These are phyloP conservation scores for Oscheius sp. DNA, from an alignment of 2,888 invertebrate genomes.

Conservation along the genomic window DNA sequence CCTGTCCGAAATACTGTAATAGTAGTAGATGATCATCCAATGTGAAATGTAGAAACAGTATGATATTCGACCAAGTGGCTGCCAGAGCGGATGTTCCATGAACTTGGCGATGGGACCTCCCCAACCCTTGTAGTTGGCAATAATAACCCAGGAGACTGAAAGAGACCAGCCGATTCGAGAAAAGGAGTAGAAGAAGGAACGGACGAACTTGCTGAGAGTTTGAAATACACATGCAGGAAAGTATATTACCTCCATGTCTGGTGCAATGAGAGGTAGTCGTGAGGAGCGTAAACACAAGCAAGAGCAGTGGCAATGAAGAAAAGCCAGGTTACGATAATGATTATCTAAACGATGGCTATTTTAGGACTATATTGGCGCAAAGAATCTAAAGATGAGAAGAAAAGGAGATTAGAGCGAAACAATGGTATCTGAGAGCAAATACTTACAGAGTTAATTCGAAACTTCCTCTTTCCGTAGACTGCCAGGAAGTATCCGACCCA, in stretches of 20 bases:
- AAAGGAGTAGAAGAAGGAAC: constrained; percentile 45
- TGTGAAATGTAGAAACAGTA: constrained; percentile 87
- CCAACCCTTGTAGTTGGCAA: constrained; percentile 75
- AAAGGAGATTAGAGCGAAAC: too few relatives aligned
- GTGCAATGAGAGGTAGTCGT: constrained; percentile 39
- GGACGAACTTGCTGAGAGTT: constrained; percentile 29
- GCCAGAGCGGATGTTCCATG: constrained; percentile 84
- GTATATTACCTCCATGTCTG: constrained; percentile 19
- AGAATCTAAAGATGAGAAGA: too few relatives aligned
- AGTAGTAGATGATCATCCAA: constrained; percentile 46
- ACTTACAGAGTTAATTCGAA: too few relatives aligned
- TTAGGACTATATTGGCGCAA: not conserved
- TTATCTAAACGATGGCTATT: not conserved
- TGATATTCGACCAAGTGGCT: constrained; percentile 89
- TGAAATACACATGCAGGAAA: not conserved
- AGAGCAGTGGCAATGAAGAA: constrained; percentile 31
- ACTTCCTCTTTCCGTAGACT: not conserved
- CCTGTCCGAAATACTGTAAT: constrained; percentile 38
- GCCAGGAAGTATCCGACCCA: constrained; percentile 65
- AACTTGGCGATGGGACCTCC: constrained; percentile 80
- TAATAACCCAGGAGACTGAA: constrained; percentile 75
- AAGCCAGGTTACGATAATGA: constrained; percentile 41
- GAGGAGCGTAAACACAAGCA: constrained; percentile 49
- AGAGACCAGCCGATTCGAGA: constrained; percentile 74
- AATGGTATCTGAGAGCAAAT: too few relatives aligned